Evolutionary conservation across 2,888 invertebrate genomes (phyloP).

Genomic region (Xestia c-nigrum): DNA sequence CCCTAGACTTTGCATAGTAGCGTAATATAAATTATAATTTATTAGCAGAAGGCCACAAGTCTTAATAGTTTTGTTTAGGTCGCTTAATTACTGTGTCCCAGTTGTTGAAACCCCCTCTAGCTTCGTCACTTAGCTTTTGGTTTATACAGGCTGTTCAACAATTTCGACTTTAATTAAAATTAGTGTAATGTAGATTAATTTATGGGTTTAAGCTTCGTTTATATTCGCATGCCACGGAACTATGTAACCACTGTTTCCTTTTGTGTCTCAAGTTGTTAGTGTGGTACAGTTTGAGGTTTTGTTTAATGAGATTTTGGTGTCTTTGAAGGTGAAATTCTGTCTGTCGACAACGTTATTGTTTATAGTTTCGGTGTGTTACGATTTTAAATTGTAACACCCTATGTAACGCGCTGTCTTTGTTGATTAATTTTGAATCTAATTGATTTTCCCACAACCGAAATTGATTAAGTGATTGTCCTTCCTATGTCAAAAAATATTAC

Average conservation of each 20-base stretch:
- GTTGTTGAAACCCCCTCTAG: slow-evolving; percentile 53
- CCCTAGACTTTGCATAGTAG: slow-evolving; percentile 31
- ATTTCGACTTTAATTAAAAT: slow-evolving; percentile 53
- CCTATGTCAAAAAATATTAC: background rate
- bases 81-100: slow-evolving; percentile 66
- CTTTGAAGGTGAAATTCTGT: slow-evolving; percentile 6
- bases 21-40: slow-evolving; percentile 53
- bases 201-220: slow-evolving; percentile 31
- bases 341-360: background rate
- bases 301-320: slow-evolving; percentile 35
- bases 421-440: background rate
- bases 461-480: too few species aligned
- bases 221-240: background rate
- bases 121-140: slow-evolving; percentile 53
- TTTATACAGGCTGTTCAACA: slow-evolving; percentile 43
- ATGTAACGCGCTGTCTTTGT: background rate
- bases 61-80: slow-evolving; percentile 68
- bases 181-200: slow-evolving; percentile 45
- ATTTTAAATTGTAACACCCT: background rate
- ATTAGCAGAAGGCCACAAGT: slow-evolving; percentile 56
- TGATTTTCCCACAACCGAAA: background rate
- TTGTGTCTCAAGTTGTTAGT: slow-evolving; percentile 13
- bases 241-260: slow-evolving; percentile 25
- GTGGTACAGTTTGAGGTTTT: background rate
- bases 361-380: background rate